A percentile compares a stretch with the other conserved stretches of the same genome.
These are phyloP conservation scores for Ailurus styani DNA, from an alignment of 2,113 vertebrate species.

Conservation along the genomic window DNA sequence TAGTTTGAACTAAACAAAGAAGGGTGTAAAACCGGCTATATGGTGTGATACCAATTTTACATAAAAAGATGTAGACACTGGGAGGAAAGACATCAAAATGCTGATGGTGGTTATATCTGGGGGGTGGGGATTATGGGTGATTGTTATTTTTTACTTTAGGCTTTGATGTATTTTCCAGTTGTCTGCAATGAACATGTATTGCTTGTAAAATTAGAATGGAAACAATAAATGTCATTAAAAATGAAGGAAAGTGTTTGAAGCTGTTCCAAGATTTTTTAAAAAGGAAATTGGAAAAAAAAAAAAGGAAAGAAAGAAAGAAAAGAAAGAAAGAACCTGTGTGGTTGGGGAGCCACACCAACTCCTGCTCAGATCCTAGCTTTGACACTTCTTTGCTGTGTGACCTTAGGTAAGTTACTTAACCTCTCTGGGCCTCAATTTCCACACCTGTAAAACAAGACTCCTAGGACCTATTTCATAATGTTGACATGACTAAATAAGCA, in stretches of 20 bases:
- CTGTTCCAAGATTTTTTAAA: slow-evolving; percentile 2
- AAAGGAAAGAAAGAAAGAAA: background rate
- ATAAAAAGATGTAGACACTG: background rate
- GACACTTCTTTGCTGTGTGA: background rate
- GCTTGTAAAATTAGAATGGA: slow-evolving; percentile 56
- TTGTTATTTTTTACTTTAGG: slow-evolving; percentile 38
- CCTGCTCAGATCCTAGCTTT: background rate
- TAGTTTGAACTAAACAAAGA: background rate
- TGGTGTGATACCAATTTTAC: background rate
- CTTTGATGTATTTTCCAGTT: slow-evolving; percentile 47
- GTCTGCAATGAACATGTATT: background rate
- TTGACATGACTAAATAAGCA: background rate
- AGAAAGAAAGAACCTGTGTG: background rate
- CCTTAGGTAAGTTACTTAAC: background rate
- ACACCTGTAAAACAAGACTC: background rate
- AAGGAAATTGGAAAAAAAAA: background rate
- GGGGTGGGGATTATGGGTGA: background rate
- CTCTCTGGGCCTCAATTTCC: background rate
- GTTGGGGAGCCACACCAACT: background rate
- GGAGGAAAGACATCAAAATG: background rate
- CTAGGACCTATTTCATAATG: background rate
- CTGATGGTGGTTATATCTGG: slow-evolving; percentile 18
- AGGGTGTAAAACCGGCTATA: background rate
- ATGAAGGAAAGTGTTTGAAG: slow-evolving; percentile 29
- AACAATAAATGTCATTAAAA: slow-evolving; percentile 57